phyloP scores from a whole-genome alignment of 2,797 vertebrate species.

The Strix occidentalis region DNA sequence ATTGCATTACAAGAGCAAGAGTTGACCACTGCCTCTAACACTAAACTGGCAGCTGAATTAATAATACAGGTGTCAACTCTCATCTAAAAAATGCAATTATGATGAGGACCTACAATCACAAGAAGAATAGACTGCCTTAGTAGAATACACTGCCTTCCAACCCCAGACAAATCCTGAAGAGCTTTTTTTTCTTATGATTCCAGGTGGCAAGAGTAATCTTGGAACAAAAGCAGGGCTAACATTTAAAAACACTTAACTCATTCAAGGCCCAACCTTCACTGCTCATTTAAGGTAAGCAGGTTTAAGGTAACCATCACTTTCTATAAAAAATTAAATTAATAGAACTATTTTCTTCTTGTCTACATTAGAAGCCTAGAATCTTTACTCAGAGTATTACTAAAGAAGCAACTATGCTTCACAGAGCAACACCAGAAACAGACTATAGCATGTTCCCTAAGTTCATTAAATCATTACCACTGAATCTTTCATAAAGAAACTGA shows the following conservation, averaged over 20 bases:
- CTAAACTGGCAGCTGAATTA: neutral
- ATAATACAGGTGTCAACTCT: neutral
- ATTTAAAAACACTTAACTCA: neutral
- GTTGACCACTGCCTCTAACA: neutral
- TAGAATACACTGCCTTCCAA: neutral
- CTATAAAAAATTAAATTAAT: neutral
- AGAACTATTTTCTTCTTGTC: neutral
- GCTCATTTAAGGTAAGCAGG: neutral
- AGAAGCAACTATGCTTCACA: neutral
- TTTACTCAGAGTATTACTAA: neutral
- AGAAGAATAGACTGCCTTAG: neutral
- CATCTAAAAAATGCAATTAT: neutral
- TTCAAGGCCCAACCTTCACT: neutral
- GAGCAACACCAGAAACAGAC: neutral
- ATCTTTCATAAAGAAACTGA: neutral
- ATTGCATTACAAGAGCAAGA: neutral
- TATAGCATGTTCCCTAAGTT: neutral
- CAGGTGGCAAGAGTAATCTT: neutral
- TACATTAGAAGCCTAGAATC: neutral
- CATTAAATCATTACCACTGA: neutral
- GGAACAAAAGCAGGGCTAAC: neutral
- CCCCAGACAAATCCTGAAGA: neutral
- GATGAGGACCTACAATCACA: neutral
- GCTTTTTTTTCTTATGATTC: neutral
- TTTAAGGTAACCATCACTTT: neutral